Base-by-base conservation (phyloP, 2,888 invertebrate species). In the Nineta flava region DNA sequence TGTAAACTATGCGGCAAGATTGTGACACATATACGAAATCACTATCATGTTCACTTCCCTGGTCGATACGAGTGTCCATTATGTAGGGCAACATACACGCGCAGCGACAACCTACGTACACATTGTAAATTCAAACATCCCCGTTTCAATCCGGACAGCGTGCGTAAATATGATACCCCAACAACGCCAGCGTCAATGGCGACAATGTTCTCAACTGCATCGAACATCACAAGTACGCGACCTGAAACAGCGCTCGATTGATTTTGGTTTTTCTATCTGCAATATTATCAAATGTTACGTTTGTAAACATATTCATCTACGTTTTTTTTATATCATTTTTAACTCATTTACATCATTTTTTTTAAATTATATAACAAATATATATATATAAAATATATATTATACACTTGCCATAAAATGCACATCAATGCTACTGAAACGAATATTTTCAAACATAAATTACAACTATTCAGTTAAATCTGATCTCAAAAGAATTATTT, bases 1-100 rank as follows among this genome's bases (percentile, higher is more conserved):
- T 88, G 88, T 81, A 87, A 87, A 79, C 80, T 88, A 74, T 88
- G 87, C 76, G 87, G 88, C 74, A 88, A 88, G 81, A 86, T 88
- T 77, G 88, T 88, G 75, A 87, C 88, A 72, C 87, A 88, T 79
- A 87, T 87, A 76, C 82, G 88, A 69, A 88, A 88, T 78, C 88
- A 88, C 78, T 88, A 88, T 76, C 87, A 88, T 76, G 88, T 88
- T 73, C 88, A 88, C 77, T 87, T 87, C 77, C 87, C 87, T 67
- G 88, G 88, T 65, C 81, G 86, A 68, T 88, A 87, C 77, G 87
- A 87, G 77, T 88, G 88, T 71, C 87, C 87, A 67, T 79, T 88
- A 68, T 88, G 88, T 74, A 83, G 84, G 70, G 87, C 87, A 68
- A 87, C 87, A 62, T 88, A 88, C 76, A 88, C 88, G 66, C 82